Base-by-base conservation (phyloP, 2,888 invertebrate species). In the Hirudinaria manillensis region DNA sequence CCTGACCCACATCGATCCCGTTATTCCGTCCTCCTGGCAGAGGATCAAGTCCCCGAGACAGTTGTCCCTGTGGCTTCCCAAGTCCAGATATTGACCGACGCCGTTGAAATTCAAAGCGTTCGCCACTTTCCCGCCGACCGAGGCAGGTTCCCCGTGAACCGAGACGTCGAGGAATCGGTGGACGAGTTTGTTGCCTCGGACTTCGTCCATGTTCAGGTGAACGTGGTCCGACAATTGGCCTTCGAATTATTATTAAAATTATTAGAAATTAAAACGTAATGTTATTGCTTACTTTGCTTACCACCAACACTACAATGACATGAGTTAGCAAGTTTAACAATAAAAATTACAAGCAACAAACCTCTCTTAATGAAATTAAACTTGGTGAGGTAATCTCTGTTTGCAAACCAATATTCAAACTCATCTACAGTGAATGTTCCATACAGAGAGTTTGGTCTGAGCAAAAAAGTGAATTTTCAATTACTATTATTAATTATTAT, bases 321-420 rank as follows among this genome's bases (percentile, higher is more conserved):
- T n/a, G n/a, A n/a, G n/a, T n/a, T n/a, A n/a, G n/a, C n/a, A n/a
- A n/a, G n/a, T n/a, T n/a, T 7, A 61, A 61, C 0, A n/a, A 61
- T 24, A 19, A 24, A 61, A 61, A 27, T 61, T 61, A 24, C n/a
- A 1, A 61, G 7, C 10, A 61, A 61, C 24, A 24, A 19, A 83
- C 85, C 83, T 82, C 84, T 81, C 65, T 82, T 81, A 38, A 84
- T 80, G 78, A 82, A 83, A 73, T 81, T 82, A 78, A 81, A 82
- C 0, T 84, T 82, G 21, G 81, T 65, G 6, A 85, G 80, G 75
- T 83, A 83, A 70, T 82, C 83, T 67, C 84, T 78, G 77, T 83
- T 81, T n/a, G 81, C 82, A 71, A 81, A 81, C 84, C 83, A 85
- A 78, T 81, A 80, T 70, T 83, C 82, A 77, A 85, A 77, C 56